Base-by-base conservation (phyloP, 2,113 vertebrate species). In the Rhineura floridana region DNA sequence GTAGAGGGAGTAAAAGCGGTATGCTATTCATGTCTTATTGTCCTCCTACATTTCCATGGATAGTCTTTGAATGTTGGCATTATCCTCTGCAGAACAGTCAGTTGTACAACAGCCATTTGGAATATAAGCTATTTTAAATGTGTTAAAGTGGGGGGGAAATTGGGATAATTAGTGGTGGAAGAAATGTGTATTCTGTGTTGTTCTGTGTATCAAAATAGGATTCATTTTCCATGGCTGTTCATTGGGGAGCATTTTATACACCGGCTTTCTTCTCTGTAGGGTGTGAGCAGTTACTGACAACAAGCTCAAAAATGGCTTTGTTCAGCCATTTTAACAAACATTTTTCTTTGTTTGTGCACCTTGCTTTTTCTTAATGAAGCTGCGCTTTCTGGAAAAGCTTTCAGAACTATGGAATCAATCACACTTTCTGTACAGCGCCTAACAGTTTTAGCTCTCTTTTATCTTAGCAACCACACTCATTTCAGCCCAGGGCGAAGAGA, bases 221-320 rank as follows among this genome's bases (percentile, higher is more conserved):
- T 75, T 33, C 33, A 52, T 84, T 63, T 36, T 13, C 69, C 19
- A 52, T 62, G 23, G 23, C 52, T 62, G 50, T 48, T 62, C 21
- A 72, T 8, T 30, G 42, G 30, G 62, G 6, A 85, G 42, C 44
- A 50, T 84, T 73, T 76, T 1, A 23, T 76, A 82, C 12, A 52
- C 7, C 36, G 23, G 3, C n/a, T 83, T 50, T 75, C 67, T 67
- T 23, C 36, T 1, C 52, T 81, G 30, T 44, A 8, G 78, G 36
- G 81, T 0, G 1, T 5, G 11, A 79, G 33, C 21, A 39, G 10
- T 0, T 3, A 80, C 48, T 88, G 73, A 46, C 0, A 0, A 81
- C 82, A 85, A 52, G 11, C 48, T 88, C 79, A 87, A 91, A 78
- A 81, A 12, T 73, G 33, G 1, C 83, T 92, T 92, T 93, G 70